These are phyloP conservation scores for Hephaestus fuliginosus DNA, from an alignment of 2,797 vertebrate genomes.

Conservation along the genomic window DNA sequence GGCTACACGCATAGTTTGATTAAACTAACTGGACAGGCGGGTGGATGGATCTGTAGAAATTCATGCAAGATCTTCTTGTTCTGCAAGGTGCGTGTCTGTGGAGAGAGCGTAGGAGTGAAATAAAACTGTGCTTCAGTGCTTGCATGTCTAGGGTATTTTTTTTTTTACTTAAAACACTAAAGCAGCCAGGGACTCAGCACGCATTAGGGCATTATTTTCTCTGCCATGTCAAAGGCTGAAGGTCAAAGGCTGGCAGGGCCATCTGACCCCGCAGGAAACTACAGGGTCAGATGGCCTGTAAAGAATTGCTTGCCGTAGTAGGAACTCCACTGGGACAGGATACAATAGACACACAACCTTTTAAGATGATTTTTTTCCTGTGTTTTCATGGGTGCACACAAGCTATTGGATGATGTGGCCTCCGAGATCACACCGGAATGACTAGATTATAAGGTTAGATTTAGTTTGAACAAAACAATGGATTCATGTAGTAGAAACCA, in stretches of 20 bases:
- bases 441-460: conserved; percentile 13
- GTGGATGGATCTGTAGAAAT: conserved; percentile 7
- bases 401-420: background rate
- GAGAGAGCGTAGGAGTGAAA: background rate
- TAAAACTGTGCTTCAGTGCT: background rate
- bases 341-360: background rate
- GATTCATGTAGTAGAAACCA: conserved; percentile 9
- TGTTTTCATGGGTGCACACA: background rate
- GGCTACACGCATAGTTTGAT: conserved; percentile 16
- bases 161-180: background rate
- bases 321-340: background rate
- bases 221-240: conserved; percentile 23
- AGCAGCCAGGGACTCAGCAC: background rate
- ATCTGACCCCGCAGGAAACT: background rate
- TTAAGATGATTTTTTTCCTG: background rate
- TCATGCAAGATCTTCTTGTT: background rate
- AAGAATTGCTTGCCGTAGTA: conserved; percentile 6
- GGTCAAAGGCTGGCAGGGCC: background rate
- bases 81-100: background rate
- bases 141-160: background rate
- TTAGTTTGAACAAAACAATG: background rate
- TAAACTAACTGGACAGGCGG: background rate
- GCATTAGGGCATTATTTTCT: background rate
- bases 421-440: conserved; percentile 9
- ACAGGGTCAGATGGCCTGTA: background rate